Base-by-base conservation (phyloP, 2,113 vertebrate genomes). In the Rhinichthys klamathensis region DNA sequence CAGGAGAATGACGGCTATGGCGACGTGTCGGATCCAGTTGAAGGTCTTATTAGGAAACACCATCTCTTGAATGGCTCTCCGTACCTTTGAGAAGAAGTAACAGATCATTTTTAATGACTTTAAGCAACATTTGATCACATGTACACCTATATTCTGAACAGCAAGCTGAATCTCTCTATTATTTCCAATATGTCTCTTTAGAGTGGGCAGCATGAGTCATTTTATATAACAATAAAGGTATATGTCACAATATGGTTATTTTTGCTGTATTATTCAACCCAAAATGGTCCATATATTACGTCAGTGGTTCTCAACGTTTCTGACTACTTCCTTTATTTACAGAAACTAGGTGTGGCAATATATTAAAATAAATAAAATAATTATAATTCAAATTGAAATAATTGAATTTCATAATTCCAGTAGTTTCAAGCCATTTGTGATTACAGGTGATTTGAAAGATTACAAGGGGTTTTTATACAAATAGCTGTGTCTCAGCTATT, bases 61-160 rank as follows among this genome's bases (percentile, higher is more conserved):
- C 96, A 99, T 99, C 75, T 98, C 96, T 92, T 96, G 96, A 91
- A 99, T 97, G 90, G 98, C 98, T 7, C 97, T 94, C 8, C 98
- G 97, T 21, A 99, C 97, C 98, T 99, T 90, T 54, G 74, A 61
- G 63, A 38, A 63, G 13, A 75, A 7, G 80, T 5, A 67, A 27
- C 9, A 80, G 49, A 61, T 27, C 15, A 32, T 35, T 27, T 74
- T 49, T 46, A 1, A 15, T 74, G 70, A 46, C 35, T 69, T 21
- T 35, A 69, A 38, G 32, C 16, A 38, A 69, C 32, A 6, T 70
- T 12, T 72, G 35, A 70, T 32, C 32, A 3, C 16, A 16, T 32
- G 46, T 49, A 49, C 46, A 49, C 46, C 8, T 41, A 8, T 9
- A 32, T 67, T 35, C 16, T 41, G 67, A 10, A n/a, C 67, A 41